A percentile compares a stretch with the other conserved stretches of the same genome.
Evolutionary conservation across 2,888 invertebrate genomes (phyloP).

Genomic region (Belgica antarctica): DNA sequence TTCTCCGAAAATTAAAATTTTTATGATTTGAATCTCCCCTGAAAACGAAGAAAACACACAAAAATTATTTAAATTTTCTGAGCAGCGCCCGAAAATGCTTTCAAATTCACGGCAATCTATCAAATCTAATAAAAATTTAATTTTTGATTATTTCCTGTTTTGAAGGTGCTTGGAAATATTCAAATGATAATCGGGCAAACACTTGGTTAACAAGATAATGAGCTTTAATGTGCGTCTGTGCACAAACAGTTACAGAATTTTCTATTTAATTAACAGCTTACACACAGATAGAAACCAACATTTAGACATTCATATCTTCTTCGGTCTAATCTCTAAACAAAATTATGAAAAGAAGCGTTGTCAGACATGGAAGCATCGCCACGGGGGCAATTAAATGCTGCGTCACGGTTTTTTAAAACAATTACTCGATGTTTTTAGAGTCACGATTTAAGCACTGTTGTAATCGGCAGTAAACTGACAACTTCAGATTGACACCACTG

Average conservation of each 20-base stretch:
- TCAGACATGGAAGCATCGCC: too few relatives aligned
- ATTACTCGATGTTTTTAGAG: too few relatives aligned
- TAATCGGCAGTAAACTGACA: too few relatives aligned
- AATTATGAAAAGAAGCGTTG: conserved; percentile 9
- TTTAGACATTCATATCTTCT: conserved; percentile 1
- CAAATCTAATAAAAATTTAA: conserved; percentile 41
- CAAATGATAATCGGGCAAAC: conserved; percentile 32
- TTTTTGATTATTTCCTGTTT: conserved; percentile 41
- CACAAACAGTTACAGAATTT: conserved; percentile 27
- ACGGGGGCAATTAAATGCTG: too few relatives aligned
- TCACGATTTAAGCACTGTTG: too few relatives aligned
- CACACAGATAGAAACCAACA: not conserved
- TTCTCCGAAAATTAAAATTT: conserved; percentile 38
- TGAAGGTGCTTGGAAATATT: conserved; percentile 10
- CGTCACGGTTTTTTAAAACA: too few relatives aligned
- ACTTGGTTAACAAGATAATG: conserved; percentile 43
- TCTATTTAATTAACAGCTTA: conserved; percentile 42
- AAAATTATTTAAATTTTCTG: conserved; percentile 43
- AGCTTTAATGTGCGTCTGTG: conserved; percentile 42
- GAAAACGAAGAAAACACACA: too few relatives aligned
- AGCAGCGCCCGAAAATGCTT: conserved; percentile 38
- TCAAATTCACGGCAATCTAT: conserved; percentile 34
- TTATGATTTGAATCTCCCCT: conserved; percentile 19
- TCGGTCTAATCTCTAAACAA: conserved; percentile 15
- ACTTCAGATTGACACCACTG: too few relatives aligned